Evolutionary conservation across 2,797 vertebrate species (phyloP), one percentile per base, ranked within the genome.

Genomic region (Harpagifer antarcticus): DNA sequence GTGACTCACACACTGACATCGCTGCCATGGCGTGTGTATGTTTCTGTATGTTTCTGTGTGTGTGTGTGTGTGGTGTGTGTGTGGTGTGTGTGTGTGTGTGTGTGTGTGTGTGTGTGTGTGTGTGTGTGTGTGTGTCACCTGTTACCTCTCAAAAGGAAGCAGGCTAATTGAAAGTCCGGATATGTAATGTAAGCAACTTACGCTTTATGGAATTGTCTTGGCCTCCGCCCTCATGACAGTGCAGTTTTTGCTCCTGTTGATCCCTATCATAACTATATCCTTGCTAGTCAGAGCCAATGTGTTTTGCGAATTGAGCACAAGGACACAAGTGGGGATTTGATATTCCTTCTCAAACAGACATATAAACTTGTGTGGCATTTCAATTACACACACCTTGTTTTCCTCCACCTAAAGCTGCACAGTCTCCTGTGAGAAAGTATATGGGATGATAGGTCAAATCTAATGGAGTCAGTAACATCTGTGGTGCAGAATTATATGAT

Each of bases 1-100:
- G 90, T 95, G 93, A 95, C 91, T 94, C 92, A 93, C 88, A 71
- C 83, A 88, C 88, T 94, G 80, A 89, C 81, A 89, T 81, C n/a
- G 58, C 83, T 89, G 90, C 91, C 82, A 79, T 88, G 72, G 79
- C 67, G 62, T 87, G 85, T 92, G 85, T 88, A 64, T 61, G 63
- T 23, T 23, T 23, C 23, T 3, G 2, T 23, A 3, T 83, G 75
- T 82, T 63, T 83, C 16, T 60, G 65, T 68, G 20, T n/a, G 4
- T 55, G 10, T 8, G 42, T 19, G 20, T n/a, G 4, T 55, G 10
- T 8, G 42, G 20, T n/a, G 4, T 55, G 10, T 8, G 10, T 8
- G 42, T 19, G 20, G 4, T 55, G 10, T 8, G 42, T 19, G 20
- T n/a, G 4, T 55, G 10, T 8, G 42, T 19, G 20, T n/a, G 4